Evolutionary conservation across 1,140 invertebrate species (phyloP).

Genomic region (Sinella curviseta): DNA sequence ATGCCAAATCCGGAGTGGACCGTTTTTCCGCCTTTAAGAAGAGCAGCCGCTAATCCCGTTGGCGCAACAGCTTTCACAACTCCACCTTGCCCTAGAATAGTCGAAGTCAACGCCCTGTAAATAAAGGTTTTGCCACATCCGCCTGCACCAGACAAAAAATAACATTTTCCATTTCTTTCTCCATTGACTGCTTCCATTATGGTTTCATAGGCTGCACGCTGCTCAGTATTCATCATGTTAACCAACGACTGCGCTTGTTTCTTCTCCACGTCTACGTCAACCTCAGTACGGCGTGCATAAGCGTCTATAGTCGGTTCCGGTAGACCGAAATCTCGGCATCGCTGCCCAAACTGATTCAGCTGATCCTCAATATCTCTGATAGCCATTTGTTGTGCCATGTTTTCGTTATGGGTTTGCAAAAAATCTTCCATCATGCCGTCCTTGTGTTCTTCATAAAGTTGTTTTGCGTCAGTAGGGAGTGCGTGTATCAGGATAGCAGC

Average conservation of each 20-base stretch:
- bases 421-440: not conserved
- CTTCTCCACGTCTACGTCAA: not conserved
- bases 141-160: slow-evolving; percentile 40
- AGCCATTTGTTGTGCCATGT: not conserved
- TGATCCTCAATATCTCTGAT: not conserved
- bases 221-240: slow-evolving; percentile 2
- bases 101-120: slow-evolving; percentile 49
- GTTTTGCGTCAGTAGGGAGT: slow-evolving; percentile 44
- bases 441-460: slow-evolving; percentile 30
- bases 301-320: not conserved
- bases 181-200: slow-evolving; percentile 13
- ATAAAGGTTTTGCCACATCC: slow-evolving; percentile 49
- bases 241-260: not conserved
- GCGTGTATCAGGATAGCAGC: slow-evolving; percentile 44
- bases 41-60: slow-evolving; percentile 61
- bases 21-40: slow-evolving; percentile 58
- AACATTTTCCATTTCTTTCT: slow-evolving; percentile 34
- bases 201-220: not conserved
- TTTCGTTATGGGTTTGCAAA: not conserved
- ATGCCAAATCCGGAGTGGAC: slow-evolving; percentile 60
- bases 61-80: slow-evolving; percentile 58
- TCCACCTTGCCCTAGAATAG: slow-evolving; percentile 46
- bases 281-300: not conserved
- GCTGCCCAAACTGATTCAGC: not conserved
- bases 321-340: not conserved